A percentile compares a stretch with the other conserved stretches of the same genome.
Conservation (phyloP, 2,888 invertebrate species). For the Pardosa pseudoannulata region DNA sequence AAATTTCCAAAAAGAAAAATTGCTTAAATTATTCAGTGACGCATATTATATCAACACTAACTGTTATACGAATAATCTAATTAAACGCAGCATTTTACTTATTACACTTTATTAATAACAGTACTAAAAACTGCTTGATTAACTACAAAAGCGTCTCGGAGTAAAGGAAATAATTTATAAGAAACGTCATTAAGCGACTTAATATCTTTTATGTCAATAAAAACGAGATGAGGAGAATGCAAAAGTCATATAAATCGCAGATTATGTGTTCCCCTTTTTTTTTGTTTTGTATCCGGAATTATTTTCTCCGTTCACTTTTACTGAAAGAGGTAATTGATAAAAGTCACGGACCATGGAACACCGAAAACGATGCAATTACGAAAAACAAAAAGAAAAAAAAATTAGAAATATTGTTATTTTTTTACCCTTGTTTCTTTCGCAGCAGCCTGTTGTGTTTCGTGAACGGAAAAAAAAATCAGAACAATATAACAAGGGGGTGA, state of each 20-base stretch:
- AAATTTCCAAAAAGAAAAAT: no score
- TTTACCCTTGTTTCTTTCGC: background rate
- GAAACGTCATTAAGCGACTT: no score
- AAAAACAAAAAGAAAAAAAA: background rate
- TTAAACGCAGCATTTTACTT: no score
- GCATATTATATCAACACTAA: no score
- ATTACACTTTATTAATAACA: no score
- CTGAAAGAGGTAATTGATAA: background rate
- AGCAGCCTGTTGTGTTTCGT: slow-evolving; percentile 67
- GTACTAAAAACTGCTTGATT: no score
- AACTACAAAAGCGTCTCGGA: no score
- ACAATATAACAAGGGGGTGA: background rate
- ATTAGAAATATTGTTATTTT: background rate
- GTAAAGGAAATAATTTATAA: no score
- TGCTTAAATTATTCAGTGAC: no score
- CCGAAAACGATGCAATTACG: background rate
- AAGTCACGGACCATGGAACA: slow-evolving; percentile 9
- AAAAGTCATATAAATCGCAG: background rate
- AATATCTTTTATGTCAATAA: background rate
- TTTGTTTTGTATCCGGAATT: background rate
- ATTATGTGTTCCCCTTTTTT: background rate
- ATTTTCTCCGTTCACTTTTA: background rate
- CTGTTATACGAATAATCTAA: no score
- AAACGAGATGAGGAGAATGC: background rate
- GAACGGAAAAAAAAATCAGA: slow-evolving; percentile 20